phyloP scores from a whole-genome alignment of 2,888 invertebrate genomes.

The Drosophila lacicola region DNA sequence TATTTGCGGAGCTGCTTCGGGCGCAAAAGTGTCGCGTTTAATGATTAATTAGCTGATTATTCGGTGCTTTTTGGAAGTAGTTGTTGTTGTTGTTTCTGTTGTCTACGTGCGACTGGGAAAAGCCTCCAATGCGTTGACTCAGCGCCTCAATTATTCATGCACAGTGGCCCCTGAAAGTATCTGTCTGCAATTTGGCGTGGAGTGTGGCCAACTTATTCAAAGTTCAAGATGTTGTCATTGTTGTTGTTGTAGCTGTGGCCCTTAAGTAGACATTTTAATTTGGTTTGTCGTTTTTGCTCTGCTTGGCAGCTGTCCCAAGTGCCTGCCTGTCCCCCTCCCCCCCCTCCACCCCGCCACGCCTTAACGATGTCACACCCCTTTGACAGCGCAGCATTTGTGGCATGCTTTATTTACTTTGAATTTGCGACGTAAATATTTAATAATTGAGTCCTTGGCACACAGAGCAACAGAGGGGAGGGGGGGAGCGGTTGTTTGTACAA shows the following conservation, averaged over 20 bases:
- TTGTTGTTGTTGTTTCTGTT: constrained; percentile 4
- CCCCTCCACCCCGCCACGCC: too few relatives aligned
- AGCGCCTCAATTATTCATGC: constrained; percentile 67
- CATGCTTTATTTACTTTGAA: constrained; percentile 59
- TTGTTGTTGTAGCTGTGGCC: constrained; percentile 3
- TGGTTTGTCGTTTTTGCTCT: constrained; percentile 23
- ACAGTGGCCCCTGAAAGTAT: constrained; percentile 9
- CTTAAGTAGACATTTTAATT: constrained; percentile 46
- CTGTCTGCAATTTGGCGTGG: constrained; percentile 38
- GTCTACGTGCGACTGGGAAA: constrained; percentile 56
- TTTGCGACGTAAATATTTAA: constrained; percentile 71
- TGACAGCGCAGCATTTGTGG: constrained; percentile 13
- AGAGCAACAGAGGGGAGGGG: constrained; percentile 3
- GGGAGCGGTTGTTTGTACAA: too few relatives aligned
- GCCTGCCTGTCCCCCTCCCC: not conserved
- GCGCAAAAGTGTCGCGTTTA: constrained; percentile 37
- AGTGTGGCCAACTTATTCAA: constrained; percentile 7
- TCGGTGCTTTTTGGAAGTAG: constrained; percentile 5
- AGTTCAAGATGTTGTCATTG: constrained; percentile 4
- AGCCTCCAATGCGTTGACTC: constrained; percentile 69
- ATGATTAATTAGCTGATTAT: constrained; percentile 70
- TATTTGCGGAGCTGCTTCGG: constrained; percentile 34
- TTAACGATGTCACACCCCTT: not conserved
- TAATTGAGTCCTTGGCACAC: constrained; percentile 64
- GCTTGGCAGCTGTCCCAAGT: constrained; percentile 44